Evolutionary conservation across 2,888 invertebrate species (phyloP).

Genomic region (Callimorpha dominula): DNA sequence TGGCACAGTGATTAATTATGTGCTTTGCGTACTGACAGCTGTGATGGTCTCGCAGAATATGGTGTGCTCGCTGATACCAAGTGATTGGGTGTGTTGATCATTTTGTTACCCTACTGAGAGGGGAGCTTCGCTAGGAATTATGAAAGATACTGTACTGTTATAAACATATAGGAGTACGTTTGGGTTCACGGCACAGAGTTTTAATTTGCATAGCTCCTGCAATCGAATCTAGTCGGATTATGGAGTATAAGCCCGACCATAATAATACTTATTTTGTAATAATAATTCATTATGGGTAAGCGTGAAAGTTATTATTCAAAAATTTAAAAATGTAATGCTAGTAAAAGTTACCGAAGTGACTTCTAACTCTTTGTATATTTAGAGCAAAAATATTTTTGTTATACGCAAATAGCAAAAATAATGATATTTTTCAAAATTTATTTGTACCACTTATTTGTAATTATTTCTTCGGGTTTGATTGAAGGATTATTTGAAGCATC

Average conservation of each 20-base stretch:
- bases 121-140: constrained; percentile 1
- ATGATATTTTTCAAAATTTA: no score
- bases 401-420: no score
- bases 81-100: constrained; percentile 42
- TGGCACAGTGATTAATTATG: constrained; percentile 61
- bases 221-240: not conserved
- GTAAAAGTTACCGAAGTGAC: not conserved
- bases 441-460: no score
- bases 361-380: no score
- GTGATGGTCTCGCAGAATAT: constrained; percentile 29
- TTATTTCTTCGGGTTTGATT: no score
- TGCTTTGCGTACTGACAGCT: constrained; percentile 54
- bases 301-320: not conserved
- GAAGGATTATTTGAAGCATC: no score
- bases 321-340: not conserved
- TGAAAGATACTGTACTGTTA: not conserved
- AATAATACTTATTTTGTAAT: not conserved
- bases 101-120: constrained; percentile 15
- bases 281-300: not conserved
- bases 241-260: not conserved
- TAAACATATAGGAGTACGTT: not conserved
- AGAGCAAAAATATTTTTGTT: no score
- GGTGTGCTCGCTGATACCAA: constrained; percentile 35
- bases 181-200: not conserved
- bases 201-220: not conserved